Base-by-base conservation (phyloP, 2,888 invertebrate species). In the Hypena proboscidalis region DNA sequence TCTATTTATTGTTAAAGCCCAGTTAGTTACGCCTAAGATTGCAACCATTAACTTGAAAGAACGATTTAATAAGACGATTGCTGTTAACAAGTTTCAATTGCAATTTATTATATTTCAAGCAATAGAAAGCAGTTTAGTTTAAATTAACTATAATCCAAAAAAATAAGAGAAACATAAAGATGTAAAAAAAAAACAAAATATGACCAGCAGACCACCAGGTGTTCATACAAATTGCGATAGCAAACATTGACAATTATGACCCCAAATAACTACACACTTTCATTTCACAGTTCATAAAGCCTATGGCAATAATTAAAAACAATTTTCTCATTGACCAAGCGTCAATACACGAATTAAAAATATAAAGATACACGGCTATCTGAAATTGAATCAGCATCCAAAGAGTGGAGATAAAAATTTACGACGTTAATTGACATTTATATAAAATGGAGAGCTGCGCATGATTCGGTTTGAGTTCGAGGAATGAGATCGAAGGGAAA, bases 341-440 rank as follows among this genome's bases (percentile, higher is more conserved):
- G 59, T 58, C 62, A 61, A 59, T 58, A 56, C 44, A 57, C 50
- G 67, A 63, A 66, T 72, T 56, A 61, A 71, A 43, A 57, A 62
- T 53, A 65, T 65, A 60, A 65, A 67, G 55, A 68, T 42, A 47
- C 53, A 70, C 61, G 65, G 70, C 59, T 74, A 70, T 73, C 73
- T 73, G 58, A 64, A 73, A 73, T 73, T 63, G 62, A 72, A 73
- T 73, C 73, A 56, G 55, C 57, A 48, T 44, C 35, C 63, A 63
- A 64, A 67, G 49, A 68, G 58, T 44, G 33, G 47, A 65, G 64
- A 70, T 74, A 74, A 71, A 72, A 71, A 58, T 68, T 73, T 67
- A 74, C 67, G 67, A 72, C 52, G 45, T 61, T 75, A 77, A 79
- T 80, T 79, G 74, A 76, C 78, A 75, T 80, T 79, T 68, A n/a